Evolutionary conservation across 2,888 invertebrate species (phyloP).

Genomic region (Ceramica pisi): DNA sequence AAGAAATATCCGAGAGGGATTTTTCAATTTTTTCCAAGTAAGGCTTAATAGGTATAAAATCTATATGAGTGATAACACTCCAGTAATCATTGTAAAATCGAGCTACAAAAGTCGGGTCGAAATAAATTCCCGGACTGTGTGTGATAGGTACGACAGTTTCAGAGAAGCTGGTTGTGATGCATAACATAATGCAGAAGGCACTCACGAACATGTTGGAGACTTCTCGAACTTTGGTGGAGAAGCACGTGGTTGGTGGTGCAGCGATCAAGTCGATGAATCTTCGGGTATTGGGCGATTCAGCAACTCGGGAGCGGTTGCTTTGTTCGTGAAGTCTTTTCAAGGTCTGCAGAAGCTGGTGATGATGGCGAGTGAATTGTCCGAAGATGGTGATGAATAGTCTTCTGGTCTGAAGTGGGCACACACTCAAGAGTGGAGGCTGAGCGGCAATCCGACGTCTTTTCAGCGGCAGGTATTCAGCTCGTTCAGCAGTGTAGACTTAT

Average conservation of each 20-base stretch:
- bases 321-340: not conserved
- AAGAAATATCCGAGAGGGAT: conserved; percentile 28
- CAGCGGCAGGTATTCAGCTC: not conserved
- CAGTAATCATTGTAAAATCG: conserved; percentile 48
- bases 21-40: conserved; percentile 47
- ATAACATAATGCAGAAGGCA: conserved; percentile 31
- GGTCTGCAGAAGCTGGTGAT: not conserved
- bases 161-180: conserved; percentile 19
- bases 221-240: not conserved
- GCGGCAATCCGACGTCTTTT: not conserved
- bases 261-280: not conserved
- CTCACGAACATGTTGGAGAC: conserved; percentile 30
- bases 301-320: not conserved
- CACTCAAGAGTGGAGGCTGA: not conserved
- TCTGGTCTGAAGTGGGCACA: conserved; percentile 1
- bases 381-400: not conserved
- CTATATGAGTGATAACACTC: conserved; percentile 40
- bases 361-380: not conserved
- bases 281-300: not conserved
- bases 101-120: conserved; percentile 36
- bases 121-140: conserved; percentile 37
- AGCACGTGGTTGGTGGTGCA: not conserved
- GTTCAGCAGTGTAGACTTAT: not conserved
- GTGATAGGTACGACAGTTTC: conserved; percentile 27
- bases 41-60: conserved; percentile 42